A percentile compares a stretch with the other conserved stretches of the same genome.
Evolutionary conservation across 1,140 invertebrate species (phyloP).

Genomic region (Hylaeus volcanicus): DNA sequence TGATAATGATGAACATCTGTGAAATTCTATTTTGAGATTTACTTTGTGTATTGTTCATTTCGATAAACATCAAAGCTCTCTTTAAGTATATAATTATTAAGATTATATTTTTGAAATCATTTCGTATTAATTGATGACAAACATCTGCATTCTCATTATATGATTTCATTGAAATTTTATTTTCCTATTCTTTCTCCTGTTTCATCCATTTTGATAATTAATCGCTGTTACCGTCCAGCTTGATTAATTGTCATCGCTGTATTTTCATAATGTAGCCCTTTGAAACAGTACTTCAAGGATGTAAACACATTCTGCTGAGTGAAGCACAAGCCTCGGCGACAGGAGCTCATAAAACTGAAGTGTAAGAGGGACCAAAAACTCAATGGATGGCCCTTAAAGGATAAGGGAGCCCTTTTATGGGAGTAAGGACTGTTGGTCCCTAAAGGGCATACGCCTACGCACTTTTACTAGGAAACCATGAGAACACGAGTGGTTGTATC

Average conservation of each 20-base stretch:
- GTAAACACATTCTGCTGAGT: conserved; percentile 63
- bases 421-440: conserved; percentile 65
- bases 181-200: background rate
- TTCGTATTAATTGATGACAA: no score
- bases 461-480: conserved; percentile 80
- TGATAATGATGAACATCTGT: no score
- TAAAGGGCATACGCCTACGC: conserved; percentile 81
- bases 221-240: background rate
- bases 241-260: background rate
- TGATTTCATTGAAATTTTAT: no score
- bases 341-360: conserved; percentile 70
- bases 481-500: conserved; percentile 68
- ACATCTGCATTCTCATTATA: no score
- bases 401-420: conserved; percentile 53
- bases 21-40: no score
- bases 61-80: no score
- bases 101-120: no score
- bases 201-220: background rate
- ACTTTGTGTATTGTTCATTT: no score
- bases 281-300: conserved; percentile 3
- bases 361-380: conserved; percentile 37
- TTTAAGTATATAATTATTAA: no score
- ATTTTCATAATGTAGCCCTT: background rate
- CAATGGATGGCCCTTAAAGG: conserved; percentile 44
- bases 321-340: conserved; percentile 74